Conservation (phyloP, 2,797 vertebrate species). For the Chaenodraco wilsoni region DNA sequence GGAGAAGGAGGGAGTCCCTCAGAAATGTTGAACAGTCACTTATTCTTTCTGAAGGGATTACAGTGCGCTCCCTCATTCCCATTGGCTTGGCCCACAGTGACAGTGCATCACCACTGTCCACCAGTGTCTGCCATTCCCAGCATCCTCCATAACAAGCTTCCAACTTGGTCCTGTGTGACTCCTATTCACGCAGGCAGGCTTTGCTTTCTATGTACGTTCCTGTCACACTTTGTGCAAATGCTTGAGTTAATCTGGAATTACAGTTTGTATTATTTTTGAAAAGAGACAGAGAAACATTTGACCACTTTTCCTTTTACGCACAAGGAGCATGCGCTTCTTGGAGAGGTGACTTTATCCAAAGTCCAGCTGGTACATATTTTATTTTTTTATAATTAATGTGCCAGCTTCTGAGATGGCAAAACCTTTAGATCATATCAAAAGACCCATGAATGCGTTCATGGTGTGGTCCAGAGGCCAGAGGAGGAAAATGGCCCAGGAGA, state of each 20-base stretch:
- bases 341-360: conserved; percentile 39
- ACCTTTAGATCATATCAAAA: conserved; percentile 87
- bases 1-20: conserved; percentile 47
- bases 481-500: conserved; percentile 95
- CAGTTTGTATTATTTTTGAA: conserved; percentile 7
- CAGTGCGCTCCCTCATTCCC: conserved; percentile 59
- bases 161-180: conserved; percentile 62
- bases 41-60: conserved; percentile 75
- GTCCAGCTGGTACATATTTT: not conserved
- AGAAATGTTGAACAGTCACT: conserved; percentile 61
- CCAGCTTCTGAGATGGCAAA: conserved; percentile 71
- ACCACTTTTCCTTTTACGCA: conserved; percentile 55
- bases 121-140: conserved; percentile 64
- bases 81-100: conserved; percentile 73
- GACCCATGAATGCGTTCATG: conserved; percentile 99
- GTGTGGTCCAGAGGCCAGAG: conserved; percentile 97
- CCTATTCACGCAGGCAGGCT: conserved; percentile 52
- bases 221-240: conserved; percentile 38
- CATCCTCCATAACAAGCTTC: conserved; percentile 73
- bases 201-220: conserved; percentile 46
- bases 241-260: conserved; percentile 24
- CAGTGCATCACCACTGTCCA: conserved; percentile 27
- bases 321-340: conserved; percentile 44
- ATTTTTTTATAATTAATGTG: conserved; percentile 43
- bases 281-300: conserved; percentile 1